phyloP scores from a whole-genome alignment of 2,113 vertebrate genomes.

The Cyrtonyx montezumae region DNA sequence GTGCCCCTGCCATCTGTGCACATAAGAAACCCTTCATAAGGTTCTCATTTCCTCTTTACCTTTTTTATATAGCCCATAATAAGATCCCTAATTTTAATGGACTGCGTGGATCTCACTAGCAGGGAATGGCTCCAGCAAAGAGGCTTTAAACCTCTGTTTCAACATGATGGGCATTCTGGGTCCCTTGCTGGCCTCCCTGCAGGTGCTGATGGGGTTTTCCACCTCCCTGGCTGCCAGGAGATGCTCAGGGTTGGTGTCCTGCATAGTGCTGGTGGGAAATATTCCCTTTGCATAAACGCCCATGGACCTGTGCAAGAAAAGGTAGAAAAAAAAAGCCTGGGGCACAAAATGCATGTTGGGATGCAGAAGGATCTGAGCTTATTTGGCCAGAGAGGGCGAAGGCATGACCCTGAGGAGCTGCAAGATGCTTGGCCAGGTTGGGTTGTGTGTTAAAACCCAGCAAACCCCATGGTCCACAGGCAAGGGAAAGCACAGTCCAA shows the following conservation, averaged over 20 bases:
- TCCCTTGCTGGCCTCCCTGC: neutral
- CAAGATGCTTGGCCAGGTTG: neutral
- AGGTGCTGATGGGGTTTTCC: neutral
- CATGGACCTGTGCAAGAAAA: neutral
- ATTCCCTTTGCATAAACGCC: neutral
- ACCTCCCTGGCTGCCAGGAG: accelerated
- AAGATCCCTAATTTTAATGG: conserved; percentile 65
- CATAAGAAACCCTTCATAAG: conserved; percentile 58
- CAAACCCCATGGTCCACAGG: neutral
- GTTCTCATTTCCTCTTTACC: conserved; percentile 71
- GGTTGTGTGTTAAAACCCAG: neutral
- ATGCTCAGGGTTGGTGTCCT: accelerated
- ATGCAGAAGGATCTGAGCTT: neutral
- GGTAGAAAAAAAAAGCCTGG: neutral
- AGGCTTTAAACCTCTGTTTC: conserved; percentile 8
- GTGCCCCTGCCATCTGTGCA: conserved; percentile 53
- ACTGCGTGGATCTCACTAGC: conserved; percentile 31
- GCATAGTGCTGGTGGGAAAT: neutral
- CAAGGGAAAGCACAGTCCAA: neutral
- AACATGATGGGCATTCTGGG: neutral
- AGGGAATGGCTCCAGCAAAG: conserved; percentile 17
- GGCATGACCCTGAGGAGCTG: accelerated
- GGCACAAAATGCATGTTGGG: neutral
- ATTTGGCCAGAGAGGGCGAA: neutral
- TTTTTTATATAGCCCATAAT: conserved; percentile 67